Percentiles rank a stretch among this genome's conserved stretches.
Conservation (phyloP, 2,888 invertebrate species). For the Ptilodon capucinus region DNA sequence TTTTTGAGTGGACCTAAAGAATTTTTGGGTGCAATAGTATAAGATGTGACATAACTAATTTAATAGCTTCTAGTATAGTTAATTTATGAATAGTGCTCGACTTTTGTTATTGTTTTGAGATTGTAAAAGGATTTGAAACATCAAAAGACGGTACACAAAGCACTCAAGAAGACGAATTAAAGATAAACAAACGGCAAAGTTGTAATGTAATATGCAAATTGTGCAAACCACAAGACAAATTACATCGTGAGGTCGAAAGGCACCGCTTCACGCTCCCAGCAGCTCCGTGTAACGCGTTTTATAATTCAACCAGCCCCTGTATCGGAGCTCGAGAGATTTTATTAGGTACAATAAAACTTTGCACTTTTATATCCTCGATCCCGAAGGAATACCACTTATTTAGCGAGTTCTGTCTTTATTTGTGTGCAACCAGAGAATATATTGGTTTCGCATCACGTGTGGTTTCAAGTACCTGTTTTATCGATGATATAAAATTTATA, state of each 20-base stretch:
- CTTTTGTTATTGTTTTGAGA: too few species aligned
- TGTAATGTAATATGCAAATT: conserved; percentile 50
- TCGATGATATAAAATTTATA: not conserved
- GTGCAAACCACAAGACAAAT: conserved; percentile 51
- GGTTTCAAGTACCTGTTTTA: not conserved
- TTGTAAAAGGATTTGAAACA: too few species aligned
- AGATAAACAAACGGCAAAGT: conserved; percentile 36
- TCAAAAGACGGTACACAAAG: not conserved
- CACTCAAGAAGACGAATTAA: conserved; percentile 11
- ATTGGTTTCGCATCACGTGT: conserved; percentile 11
- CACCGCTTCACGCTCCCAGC: not conserved
- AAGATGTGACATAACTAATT: too few species aligned
- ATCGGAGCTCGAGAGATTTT: conserved; percentile 51
- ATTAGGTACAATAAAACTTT: conserved; percentile 55
- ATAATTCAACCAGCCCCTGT: conserved; percentile 31
- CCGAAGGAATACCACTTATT: conserved; percentile 20
- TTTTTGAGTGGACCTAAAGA: too few species aligned
- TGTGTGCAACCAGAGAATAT: conserved; percentile 47
- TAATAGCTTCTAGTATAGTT: too few species aligned
- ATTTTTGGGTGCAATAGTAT: too few species aligned
- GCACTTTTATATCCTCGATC: conserved; percentile 23
- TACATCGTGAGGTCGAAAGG: conserved; percentile 36
- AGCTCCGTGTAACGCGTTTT: not conserved
- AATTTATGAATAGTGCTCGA: too few species aligned
- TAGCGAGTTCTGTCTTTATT: conserved; percentile 46